Base-by-base conservation (phyloP, 2,113 vertebrate species). In the Otis tarda region DNA sequence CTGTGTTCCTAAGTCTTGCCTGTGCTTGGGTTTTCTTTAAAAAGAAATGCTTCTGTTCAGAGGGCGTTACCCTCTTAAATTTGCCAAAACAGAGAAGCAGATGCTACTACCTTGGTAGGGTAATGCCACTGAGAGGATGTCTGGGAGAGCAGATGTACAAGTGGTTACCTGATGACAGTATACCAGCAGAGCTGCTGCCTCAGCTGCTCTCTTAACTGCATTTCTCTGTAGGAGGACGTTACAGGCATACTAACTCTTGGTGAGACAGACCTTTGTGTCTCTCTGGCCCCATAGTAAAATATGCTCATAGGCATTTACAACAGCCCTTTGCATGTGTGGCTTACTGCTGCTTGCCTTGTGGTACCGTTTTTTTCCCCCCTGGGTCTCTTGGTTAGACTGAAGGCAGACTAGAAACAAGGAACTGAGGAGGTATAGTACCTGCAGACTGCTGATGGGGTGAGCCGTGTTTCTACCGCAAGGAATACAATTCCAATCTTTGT, bases 311-410 rank as follows among this genome's bases (percentile, higher is more conserved):
- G 8, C 31, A 37, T 43, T 71, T 78, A 63, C 68, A 80, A 15
- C n/a, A 71, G 22, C 55, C 6, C 41, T 92, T 67, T 63, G 28
- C 28, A 6, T 12, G 13, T 30, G 37, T 75, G 60, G 47, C 75
- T 53, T 50, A 7, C 18, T 61, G 3, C 27, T 71, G 23, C 24
- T 65, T 56, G 8, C 30, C 37, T 60, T 65, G 41, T 33, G 41
- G 14, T 76, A 28, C n/a, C 20, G 56, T 25, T 39, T 21, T 13
- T 4, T 5, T 13, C 5, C 12, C 12, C 24, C 1, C 5, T 2
- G 1, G 50, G 10, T 83, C 19, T 50, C 23, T 49, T 47, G 21
- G 6, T 52, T 64, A 75, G 24, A 41, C 5, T 30, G 31, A 84
- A 82, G 30, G 21, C 47, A 71, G 37, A 11, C 63, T 24, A 59